A percentile compares a stretch with the other conserved stretches of the same genome.
Evolutionary conservation across 1,140 invertebrate genomes (phyloP).

Genomic region (Phortica variegata): DNA sequence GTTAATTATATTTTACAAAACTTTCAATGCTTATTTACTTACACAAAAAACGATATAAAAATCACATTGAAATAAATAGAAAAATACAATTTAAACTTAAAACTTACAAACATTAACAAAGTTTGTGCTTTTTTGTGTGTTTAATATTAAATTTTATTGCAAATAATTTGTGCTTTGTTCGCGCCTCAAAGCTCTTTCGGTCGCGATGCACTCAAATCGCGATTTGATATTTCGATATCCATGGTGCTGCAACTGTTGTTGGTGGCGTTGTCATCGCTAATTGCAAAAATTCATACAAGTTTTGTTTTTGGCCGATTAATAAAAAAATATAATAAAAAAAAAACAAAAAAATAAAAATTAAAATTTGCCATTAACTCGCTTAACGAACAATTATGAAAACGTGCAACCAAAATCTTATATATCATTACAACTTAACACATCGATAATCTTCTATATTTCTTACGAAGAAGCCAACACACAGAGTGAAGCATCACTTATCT

Average conservation of each 20-base stretch:
- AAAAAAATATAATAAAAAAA: too few species aligned
- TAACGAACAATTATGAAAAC: too few species aligned
- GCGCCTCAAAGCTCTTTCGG: constrained; percentile 35
- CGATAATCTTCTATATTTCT: too few species aligned
- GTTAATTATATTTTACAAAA: too few species aligned
- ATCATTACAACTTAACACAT: too few species aligned
- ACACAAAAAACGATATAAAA: constrained; percentile 6
- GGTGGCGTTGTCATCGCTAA: constrained; percentile 35
- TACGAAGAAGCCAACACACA: too few species aligned
- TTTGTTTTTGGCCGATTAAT: too few species aligned
- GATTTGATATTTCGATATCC: constrained; percentile 45
- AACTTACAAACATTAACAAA: constrained; percentile 3
- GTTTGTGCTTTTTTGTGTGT: not conserved
- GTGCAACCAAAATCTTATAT: too few species aligned
- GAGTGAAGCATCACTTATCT: too few species aligned
- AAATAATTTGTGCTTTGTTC: not conserved
- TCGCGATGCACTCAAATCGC: constrained; percentile 17
- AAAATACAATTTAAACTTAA: constrained; percentile 5
- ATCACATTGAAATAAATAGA: constrained; percentile 5
- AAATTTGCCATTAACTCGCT: too few species aligned
- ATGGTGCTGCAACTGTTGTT: constrained; percentile 24
- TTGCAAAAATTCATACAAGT: too few species aligned
- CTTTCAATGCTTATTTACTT: constrained; percentile 7
- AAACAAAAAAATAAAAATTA: too few species aligned
- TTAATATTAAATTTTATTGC: not conserved